Conservation (phyloP, 1,140 invertebrate genomes). For the Papilio dardanus region DNA sequence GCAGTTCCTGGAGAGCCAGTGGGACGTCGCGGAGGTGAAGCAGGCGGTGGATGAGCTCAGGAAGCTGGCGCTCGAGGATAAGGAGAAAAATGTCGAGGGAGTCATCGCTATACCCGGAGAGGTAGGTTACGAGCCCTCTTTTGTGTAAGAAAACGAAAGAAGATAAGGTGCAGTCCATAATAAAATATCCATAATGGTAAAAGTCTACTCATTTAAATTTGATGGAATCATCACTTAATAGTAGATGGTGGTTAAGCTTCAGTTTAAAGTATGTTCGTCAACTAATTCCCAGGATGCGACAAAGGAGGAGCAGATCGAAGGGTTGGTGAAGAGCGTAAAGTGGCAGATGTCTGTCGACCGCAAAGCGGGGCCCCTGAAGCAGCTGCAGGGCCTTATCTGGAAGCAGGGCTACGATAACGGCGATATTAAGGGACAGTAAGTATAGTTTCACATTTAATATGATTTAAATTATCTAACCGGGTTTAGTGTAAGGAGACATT, state of each 20-base stretch:
- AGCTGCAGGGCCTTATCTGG: constrained; percentile 95
- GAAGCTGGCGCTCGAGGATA: constrained; percentile 83
- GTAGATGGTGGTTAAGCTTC: not conserved
- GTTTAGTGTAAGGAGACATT: no score
- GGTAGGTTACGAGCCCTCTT: constrained; percentile 55
- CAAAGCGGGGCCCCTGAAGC: constrained; percentile 91
- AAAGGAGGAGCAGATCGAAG: constrained; percentile 83
- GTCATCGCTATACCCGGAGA: constrained; percentile 82
- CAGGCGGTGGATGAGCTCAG: constrained; percentile 86
- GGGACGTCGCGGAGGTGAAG: constrained; percentile 87
- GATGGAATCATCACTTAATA: not conserved
- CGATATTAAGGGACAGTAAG: constrained; percentile 94
- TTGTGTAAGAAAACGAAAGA: not conserved
- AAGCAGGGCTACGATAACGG: constrained; percentile 90
- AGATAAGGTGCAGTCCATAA: not conserved
- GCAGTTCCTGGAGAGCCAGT: constrained; percentile 87
- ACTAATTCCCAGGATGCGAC: constrained; percentile 71
- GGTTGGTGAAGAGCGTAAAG: constrained; percentile 86
- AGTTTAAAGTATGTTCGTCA: not conserved
- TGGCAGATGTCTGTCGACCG: constrained; percentile 92
- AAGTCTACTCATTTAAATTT: not conserved
- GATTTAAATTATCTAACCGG: no score
- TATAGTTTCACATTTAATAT: constrained; percentile 58
- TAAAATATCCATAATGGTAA: no score
- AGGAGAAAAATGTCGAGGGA: constrained; percentile 82